Percentiles rank a stretch among this genome's conserved stretches.
These are phyloP conservation scores for Cataglyphis livida DNA, from an alignment of 2,888 invertebrate species.

Conservation along the genomic window DNA sequence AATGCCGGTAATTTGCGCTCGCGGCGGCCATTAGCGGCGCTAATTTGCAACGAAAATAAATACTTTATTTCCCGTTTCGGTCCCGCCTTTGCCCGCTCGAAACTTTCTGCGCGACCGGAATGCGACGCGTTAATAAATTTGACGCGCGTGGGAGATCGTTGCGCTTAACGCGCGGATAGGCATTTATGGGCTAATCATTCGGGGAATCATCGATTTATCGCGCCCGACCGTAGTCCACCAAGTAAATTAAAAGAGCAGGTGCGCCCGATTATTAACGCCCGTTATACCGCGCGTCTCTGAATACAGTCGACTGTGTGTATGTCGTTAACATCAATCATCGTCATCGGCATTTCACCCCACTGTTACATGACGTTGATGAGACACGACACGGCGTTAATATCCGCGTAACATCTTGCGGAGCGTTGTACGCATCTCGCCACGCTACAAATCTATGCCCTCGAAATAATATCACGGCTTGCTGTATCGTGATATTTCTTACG, in stretches of 20 bases:
- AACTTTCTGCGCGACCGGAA: not conserved
- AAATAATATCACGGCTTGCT: constrained; percentile 30
- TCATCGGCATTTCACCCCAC: constrained; percentile 65
- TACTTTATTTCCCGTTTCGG: constrained; percentile 41
- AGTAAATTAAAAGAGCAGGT: constrained; percentile 78
- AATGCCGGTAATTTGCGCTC: constrained; percentile 58
- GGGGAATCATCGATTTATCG: constrained; percentile 76
- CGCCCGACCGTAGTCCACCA: constrained; percentile 66
- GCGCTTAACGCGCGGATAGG: constrained; percentile 76
- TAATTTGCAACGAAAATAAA: constrained; percentile 57
- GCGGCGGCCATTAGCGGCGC: constrained; percentile 51
- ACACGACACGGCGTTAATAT: constrained; percentile 52
- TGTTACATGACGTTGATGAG: constrained; percentile 52
- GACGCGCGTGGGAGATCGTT: constrained; percentile 56
- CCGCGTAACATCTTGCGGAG: constrained; percentile 51
- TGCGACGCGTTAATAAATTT: constrained; percentile 55
- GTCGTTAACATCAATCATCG: constrained; percentile 75
- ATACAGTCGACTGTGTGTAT: constrained; percentile 44
- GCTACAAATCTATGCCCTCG: constrained; percentile 26
- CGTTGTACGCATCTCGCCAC: constrained; percentile 32
- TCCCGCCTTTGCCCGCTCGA: constrained; percentile 13
- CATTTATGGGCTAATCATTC: constrained; percentile 77
- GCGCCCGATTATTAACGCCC: constrained; percentile 71
- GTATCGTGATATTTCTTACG: constrained; percentile 16
- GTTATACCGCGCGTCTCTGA: constrained; percentile 46